A percentile compares a stretch with the other conserved stretches of the same genome.
These are phyloP conservation scores for Aurelia sp. DNA, from an alignment of 30 jellyfish, hydroid and myxozoan species.

Conservation along the genomic window DNA sequence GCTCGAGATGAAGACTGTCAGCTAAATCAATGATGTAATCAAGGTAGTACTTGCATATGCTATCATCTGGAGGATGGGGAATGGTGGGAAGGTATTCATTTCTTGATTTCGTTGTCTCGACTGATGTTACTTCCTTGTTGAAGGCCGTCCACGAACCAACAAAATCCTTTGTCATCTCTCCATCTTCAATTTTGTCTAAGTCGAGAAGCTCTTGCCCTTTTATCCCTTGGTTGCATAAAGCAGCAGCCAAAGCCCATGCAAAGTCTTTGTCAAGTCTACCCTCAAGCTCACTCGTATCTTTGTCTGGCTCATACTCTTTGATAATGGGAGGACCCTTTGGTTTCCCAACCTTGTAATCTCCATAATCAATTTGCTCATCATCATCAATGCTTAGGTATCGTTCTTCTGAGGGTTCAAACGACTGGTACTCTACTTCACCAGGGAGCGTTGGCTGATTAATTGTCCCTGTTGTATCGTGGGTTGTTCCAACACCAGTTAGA, in stretches of 20 bases:
- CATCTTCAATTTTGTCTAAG: constrained; percentile 47
- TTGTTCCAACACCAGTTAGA: constrained; percentile 62
- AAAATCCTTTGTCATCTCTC: constrained; percentile 33
- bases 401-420: constrained; percentile 60
- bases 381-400: constrained; percentile 31
- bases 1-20: constrained; percentile 62
- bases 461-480: constrained; percentile 72
- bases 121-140: constrained; percentile 64
- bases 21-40: constrained; percentile 66
- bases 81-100: constrained; percentile 59
- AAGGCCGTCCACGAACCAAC: constrained; percentile 61
- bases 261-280: constrained; percentile 64
- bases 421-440: constrained; percentile 55
- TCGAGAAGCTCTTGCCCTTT: constrained; percentile 25
- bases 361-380: constrained; percentile 64
- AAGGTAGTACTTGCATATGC: constrained; percentile 61
- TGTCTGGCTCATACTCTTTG: constrained; percentile 39
- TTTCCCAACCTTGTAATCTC: constrained; percentile 47
- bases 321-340: constrained; percentile 56
- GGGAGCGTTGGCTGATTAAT: constrained; percentile 52
- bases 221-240: constrained; percentile 52
- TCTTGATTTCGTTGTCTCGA: constrained; percentile 64
- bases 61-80: constrained; percentile 64
- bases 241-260: constrained; percentile 67
- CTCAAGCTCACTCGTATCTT: constrained; percentile 63